phyloP scores from a whole-genome alignment of 2,113 vertebrate genomes.

The Gambusia holbrooki region DNA sequence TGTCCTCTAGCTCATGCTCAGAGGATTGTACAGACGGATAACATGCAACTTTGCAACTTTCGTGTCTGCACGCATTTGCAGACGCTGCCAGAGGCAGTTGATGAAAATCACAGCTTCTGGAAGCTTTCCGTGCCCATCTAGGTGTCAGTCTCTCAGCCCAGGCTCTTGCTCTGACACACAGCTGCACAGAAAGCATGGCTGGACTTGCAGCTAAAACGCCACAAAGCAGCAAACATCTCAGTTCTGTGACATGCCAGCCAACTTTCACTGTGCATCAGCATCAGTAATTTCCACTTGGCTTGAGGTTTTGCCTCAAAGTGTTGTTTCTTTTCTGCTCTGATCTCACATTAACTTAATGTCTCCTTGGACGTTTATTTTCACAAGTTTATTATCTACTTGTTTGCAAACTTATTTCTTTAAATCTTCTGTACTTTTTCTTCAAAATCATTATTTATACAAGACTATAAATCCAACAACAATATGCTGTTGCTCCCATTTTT shows the following conservation, averaged over 20 bases:
- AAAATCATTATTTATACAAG: background rate
- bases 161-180: conserved; percentile 34
- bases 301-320: conserved; percentile 11
- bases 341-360: background rate
- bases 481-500: background rate
- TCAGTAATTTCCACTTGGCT: conserved; percentile 22
- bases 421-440: conserved; percentile 1
- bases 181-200: conserved; percentile 51
- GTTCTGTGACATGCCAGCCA: conserved; percentile 50
- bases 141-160: background rate
- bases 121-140: conserved; percentile 13
- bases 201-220: conserved; percentile 54
- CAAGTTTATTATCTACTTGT: conserved; percentile 11
- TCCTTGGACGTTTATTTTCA: background rate
- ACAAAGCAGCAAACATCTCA: conserved; percentile 56
- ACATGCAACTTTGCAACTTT: background rate
- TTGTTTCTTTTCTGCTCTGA: background rate
- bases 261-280: conserved; percentile 40
- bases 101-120: conserved; percentile 19
- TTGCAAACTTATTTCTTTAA: conserved; percentile 24
- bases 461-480: background rate
- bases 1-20: background rate
- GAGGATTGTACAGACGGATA: background rate
- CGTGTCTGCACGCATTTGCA: background rate
- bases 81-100: conserved; percentile 20